Evolutionary conservation across 2,797 vertebrate species (phyloP), one percentile per base, ranked within the genome.

Genomic region (Meda fulgida): DNA sequence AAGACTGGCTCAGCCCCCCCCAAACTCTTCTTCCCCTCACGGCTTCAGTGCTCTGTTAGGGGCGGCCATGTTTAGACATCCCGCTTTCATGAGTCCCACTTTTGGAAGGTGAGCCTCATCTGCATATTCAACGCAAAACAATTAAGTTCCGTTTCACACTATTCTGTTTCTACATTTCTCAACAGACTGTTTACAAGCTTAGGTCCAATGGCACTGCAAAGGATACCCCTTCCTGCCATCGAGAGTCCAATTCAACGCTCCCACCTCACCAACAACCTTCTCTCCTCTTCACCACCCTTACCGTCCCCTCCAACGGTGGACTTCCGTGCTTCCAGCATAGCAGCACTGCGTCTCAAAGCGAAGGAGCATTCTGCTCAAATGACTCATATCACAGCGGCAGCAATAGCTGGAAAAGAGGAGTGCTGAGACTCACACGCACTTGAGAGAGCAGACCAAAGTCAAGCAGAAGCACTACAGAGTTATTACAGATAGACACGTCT

Each of bases 351-450:
- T 90, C 95, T 97, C 91, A 96, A 96, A 92, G 96, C 96, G 79
- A 97, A 95, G 90, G 96, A 97, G 84, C 96, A 97, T 87, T 96
- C 96, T 0, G 96, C 96, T 70, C 96, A 96, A 90, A 94, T 97
- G 76, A 96, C 95, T 78, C 96, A 96, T 89, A 94, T 96, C 90
- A 92, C 95, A 89, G 93, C 94, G 81, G 93, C 94, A 34, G 93
- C 88, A 91, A 93, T 89, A 88, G 91, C 94, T 82, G 95, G 95
- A 92, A 96, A 96, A 92, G 95, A 96, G 92, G 95, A 96, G 90
- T 96, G 94, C 93, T 95, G 91, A 95, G 38, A 60, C n/a, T 70
- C 36, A 29, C 36, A 34, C n/a, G 55, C n/a, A 38, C 38, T 31
- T 13, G 13, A 82, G 34, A 26, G 46, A 87, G 53, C 43, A 84